Evolutionary conservation across 1,140 invertebrate genomes (phyloP).

Genomic region (Sminthurinus signatus): DNA sequence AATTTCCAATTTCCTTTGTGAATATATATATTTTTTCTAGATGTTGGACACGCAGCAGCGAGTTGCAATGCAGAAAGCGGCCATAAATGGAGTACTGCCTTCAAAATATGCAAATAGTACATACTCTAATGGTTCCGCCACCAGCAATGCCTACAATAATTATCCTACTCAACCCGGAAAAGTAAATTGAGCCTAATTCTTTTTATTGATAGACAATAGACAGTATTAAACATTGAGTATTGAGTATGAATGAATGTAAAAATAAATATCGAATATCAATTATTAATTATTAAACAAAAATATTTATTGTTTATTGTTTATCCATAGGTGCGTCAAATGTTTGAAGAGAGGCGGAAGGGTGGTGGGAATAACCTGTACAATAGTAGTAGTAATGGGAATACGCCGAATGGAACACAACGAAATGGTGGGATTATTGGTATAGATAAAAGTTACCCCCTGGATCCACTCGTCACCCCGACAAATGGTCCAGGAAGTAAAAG

Average conservation of each 20-base stretch:
- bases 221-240: no score
- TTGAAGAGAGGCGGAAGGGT: conserved; percentile 60
- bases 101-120: conserved; percentile 11
- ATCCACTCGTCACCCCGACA: conserved; percentile 52
- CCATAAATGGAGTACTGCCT: conserved; percentile 39
- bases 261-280: no score
- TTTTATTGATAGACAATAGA: no score
- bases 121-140: background rate
- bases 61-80: conserved; percentile 57
- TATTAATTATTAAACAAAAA: no score
- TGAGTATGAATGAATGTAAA: no score
- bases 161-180: conserved; percentile 18
- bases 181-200: conserved; percentile 11
- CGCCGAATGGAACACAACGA: conserved; percentile 49
- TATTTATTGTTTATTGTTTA: no score
- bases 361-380: conserved; percentile 5
- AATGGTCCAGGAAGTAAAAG: conserved; percentile 10
- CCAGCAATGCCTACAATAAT: conserved; percentile 1
- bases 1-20: no score
- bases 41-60: conserved; percentile 65
- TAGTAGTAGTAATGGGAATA: conserved; percentile 5
- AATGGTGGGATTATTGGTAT: conserved; percentile 61
- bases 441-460: conserved; percentile 70
- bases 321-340: conserved; percentile 65
- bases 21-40: no score